Base-by-base conservation (phyloP, 2,113 vertebrate genomes). In the Progne subis region DNA sequence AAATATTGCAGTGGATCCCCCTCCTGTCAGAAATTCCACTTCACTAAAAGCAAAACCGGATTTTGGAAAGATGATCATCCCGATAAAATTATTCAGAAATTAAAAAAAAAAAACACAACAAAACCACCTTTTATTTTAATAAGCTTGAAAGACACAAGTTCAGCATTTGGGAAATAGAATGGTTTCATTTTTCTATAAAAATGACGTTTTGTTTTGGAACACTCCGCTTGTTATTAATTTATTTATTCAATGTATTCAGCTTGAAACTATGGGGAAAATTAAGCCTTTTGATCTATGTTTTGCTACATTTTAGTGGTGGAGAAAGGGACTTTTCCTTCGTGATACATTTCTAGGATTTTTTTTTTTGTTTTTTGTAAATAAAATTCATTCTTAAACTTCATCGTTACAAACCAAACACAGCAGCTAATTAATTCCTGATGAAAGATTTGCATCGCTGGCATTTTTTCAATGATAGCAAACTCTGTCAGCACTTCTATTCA, bases 261-360 rank as follows among this genome's bases (percentile, higher is more conserved):
- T 86, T 37, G 82, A 95, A 93, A 93, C 80, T 34, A 21, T 23
- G 24, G 39, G 71, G 82, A 50, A 93, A 94, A 67, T 31, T 25
- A 77, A 89, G 26, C 24, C 59, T 55, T 96, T 95, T 95, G 55
- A 88, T 93, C 59, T 92, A 7, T 4, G 2, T 85, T 85, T 91
- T 88, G 39, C 32, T 59, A 28, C 6, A 9, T 18, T 75, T 84
- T 14, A 32, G 55, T 71, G 50, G 43, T 63, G 13, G 68, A 63
- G n/a, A 80, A 86, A 88, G 86, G 81, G 88, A 78, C 43, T 91
- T 93, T 90, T 94, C 43, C 59, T 59, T 86, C 46, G 13, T 82
- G 72, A 53, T 47, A 56, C 37, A 37, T 89, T 83, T 82, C 68
- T 84, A 80, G 25, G 76, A 52, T 31, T 20, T 15, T 32, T 50